A percentile compares a stretch with the other conserved stretches of the same genome.
These are phyloP conservation scores for Harpagus bidentatus DNA, from an alignment of 2,113 vertebrate species.

Conservation along the genomic window DNA sequence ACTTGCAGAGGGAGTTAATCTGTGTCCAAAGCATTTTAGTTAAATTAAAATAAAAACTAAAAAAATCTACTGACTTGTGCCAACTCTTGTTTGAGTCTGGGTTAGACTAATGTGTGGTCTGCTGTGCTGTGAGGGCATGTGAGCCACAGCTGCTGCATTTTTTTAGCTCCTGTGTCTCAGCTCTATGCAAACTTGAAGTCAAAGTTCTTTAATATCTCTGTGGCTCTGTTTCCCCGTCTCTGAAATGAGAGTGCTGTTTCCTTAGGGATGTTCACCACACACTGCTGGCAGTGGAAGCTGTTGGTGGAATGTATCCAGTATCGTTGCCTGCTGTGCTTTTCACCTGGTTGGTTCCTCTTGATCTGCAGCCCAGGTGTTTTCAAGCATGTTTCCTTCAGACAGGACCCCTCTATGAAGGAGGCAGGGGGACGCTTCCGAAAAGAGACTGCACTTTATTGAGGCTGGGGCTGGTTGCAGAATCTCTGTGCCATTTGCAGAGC, in stretches of 20 bases:
- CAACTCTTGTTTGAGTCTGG: not conserved
- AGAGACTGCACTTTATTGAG: accelerated
- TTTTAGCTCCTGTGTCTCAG: not conserved
- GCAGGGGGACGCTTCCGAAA: not conserved
- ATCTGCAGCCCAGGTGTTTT: not conserved
- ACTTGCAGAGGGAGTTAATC: constrained; percentile 17
- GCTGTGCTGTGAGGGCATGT: not conserved
- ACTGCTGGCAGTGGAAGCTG: not conserved
- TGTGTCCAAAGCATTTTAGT: constrained; percentile 16
- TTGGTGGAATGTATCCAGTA: accelerated
- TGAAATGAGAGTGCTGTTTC: not conserved
- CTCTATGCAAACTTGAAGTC: not conserved
- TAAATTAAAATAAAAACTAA: constrained; percentile 1
- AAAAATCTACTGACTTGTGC: not conserved
- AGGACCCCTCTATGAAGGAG: not conserved
- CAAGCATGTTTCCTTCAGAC: not conserved
- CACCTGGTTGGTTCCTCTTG: accelerated
- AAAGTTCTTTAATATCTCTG: not conserved
- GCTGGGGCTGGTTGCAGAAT: not conserved
- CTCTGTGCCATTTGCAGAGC: not conserved
- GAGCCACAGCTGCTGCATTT: not conserved
- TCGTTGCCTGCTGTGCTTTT: not conserved
- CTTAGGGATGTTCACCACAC: accelerated
- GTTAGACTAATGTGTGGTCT: not conserved
- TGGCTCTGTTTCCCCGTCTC: not conserved